phyloP scores from a whole-genome alignment of 2,888 invertebrate genomes.

The Adelognathus sp. region DNA sequence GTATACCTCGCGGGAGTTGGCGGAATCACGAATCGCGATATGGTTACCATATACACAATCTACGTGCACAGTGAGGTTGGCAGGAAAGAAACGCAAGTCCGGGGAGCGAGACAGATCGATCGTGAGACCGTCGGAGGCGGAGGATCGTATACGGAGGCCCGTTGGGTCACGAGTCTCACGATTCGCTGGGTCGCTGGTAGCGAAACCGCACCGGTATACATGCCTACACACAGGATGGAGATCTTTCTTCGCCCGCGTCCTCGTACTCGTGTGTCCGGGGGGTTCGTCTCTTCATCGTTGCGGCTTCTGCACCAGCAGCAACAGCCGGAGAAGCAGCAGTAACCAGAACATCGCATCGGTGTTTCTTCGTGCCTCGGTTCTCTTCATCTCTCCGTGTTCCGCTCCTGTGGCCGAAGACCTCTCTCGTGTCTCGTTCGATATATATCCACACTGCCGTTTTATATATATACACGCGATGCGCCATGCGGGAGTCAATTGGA shows the following conservation, averaged over 20 bases:
- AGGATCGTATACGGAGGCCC: constrained; percentile 57
- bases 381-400: neutral
- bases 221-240: constrained; percentile 44
- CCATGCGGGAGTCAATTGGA: constrained; percentile 72
- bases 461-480: no score
- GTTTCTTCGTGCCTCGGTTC: constrained; percentile 64
- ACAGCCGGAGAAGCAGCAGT: no score
- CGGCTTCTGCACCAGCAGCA: constrained; percentile 61
- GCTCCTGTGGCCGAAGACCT: constrained; percentile 15
- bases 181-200: constrained; percentile 59
- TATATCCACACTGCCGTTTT: neutral
- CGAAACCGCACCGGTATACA: constrained; percentile 53
- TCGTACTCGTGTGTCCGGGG: constrained; percentile 25
- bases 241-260: constrained; percentile 27
- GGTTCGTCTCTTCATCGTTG: constrained; percentile 52
- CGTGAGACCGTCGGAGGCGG: constrained; percentile 51
- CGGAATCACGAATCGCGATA: constrained; percentile 47
- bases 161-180: constrained; percentile 74
- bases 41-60: constrained; percentile 27
- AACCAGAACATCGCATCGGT: no score
- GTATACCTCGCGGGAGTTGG: constrained; percentile 24
- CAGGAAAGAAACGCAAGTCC: constrained; percentile 6
- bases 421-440: neutral
- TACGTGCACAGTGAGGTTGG: constrained; percentile 8
- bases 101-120: constrained; percentile 59